Conservation (phyloP, 2,888 invertebrate genomes). For the Mesochorus sp. region DNA sequence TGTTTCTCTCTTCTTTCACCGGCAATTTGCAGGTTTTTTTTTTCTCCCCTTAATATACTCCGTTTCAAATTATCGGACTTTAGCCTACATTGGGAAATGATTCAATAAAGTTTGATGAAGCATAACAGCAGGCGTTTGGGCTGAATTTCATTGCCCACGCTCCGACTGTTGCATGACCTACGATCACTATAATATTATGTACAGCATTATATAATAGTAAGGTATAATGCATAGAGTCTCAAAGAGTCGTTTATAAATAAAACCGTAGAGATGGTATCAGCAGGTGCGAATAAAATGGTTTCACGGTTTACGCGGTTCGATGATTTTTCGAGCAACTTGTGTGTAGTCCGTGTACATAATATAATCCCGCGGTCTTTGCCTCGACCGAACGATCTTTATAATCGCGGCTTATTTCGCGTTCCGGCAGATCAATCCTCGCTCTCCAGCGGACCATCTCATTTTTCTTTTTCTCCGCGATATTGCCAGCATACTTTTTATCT, state of each 20-base stretch:
- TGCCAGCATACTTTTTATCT: too few species aligned
- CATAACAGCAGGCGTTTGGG: slow-evolving; percentile 52
- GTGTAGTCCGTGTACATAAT: background rate
- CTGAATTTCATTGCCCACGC: too few species aligned
- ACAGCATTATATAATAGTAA: background rate
- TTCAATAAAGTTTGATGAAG: slow-evolving; percentile 43
- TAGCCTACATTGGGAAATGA: slow-evolving; percentile 7
- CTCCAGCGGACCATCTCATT: slow-evolving; percentile 21
- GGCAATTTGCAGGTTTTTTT: background rate
- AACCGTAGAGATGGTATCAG: slow-evolving; percentile 54
- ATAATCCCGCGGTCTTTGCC: too few species aligned
- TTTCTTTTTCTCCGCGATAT: background rate
- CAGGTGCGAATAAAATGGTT: slow-evolving; percentile 45
- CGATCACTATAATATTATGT: slow-evolving; percentile 5
- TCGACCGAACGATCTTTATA: slow-evolving; percentile 19
- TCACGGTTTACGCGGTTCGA: slow-evolving; percentile 46
- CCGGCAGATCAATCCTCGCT: slow-evolving; percentile 56
- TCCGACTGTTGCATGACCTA: slow-evolving; percentile 50
- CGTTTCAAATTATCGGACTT: background rate
- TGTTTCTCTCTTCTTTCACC: too few species aligned
- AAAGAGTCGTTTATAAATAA: slow-evolving; percentile 42
- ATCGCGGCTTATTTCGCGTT: slow-evolving; percentile 12
- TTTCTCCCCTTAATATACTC: background rate
- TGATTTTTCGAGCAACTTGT: slow-evolving; percentile 22
- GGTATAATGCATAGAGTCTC: slow-evolving; percentile 6